phyloP scores from a whole-genome alignment of 2,113 vertebrate genomes.

The Hydropotes inermis region DNA sequence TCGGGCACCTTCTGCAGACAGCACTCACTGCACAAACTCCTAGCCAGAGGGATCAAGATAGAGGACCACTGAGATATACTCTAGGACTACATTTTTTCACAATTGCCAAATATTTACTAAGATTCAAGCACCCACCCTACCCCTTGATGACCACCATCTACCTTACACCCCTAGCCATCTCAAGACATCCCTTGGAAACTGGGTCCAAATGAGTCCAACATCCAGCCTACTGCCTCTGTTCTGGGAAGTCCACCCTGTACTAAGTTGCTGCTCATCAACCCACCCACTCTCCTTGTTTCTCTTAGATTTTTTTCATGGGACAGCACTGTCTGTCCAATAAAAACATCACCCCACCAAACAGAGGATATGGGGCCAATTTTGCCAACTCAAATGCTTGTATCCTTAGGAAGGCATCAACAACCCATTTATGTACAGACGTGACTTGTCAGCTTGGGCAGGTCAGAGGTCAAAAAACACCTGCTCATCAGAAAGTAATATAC shows the following conservation, averaged over 20 bases:
- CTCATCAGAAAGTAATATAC: neutral
- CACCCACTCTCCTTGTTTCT: neutral
- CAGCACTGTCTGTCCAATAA: neutral
- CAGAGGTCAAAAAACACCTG: neutral
- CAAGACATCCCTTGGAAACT: neutral
- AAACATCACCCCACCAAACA: neutral
- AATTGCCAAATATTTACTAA: neutral
- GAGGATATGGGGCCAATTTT: neutral
- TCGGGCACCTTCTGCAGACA: neutral
- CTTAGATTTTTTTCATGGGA: neutral
- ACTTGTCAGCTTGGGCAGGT: neutral
- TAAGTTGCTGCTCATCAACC: neutral
- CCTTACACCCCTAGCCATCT: neutral
- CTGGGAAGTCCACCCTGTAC: neutral
- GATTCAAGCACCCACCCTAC: neutral
- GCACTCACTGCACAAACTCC: neutral
- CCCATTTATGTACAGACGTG: neutral
- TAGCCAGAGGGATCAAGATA: neutral
- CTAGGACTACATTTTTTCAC: neutral
- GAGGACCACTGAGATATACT: fast-evolving
- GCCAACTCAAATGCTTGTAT: neutral
- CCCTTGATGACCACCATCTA: neutral
- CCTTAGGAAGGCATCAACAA: neutral
- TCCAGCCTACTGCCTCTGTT: neutral
- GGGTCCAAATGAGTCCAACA: neutral